Base-by-base conservation (phyloP, 2,797 vertebrate species). In the Lophotriccus pileatus region DNA sequence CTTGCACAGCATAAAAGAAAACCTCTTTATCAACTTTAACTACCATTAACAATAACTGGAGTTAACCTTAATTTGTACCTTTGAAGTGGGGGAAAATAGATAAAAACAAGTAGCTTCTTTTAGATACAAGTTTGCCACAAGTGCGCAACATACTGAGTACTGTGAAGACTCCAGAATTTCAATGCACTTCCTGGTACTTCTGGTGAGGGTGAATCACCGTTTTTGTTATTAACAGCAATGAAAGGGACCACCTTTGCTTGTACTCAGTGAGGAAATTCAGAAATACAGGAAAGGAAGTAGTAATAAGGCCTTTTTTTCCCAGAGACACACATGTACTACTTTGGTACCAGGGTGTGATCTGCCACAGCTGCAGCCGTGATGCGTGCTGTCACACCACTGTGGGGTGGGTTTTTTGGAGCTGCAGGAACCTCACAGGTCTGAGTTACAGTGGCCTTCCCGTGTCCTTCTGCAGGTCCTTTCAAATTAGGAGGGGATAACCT, bases 301-400 rank as follows among this genome's bases (percentile, higher is more conserved):
- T 27, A 30, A 24, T 3, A n/a, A 28, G 15, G 56, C 59, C 49
- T 36, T 13, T 49, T 49, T 56, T 73, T 21, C 34, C 59, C 39
- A 27, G 41, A 46, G 55, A 78, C 22, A 5, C 9, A 9, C 1
- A 2, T 0, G 3, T 39, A 36, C 41, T 37, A 3, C 10, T 52
- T 53, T 23, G 18, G 19, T 9, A 19, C 17, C 0, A 0, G 5
- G 41, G 28, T 49, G 25, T 44, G 12, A 52, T 49, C 32, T 59
- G 37, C 50, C 24, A 2, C 30, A 39, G 66, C 28, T 39, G 55
- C 50, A 44, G 79, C 63, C 19, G 4, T 25, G 41, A 18, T 23
- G 4, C 39, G 68, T 49, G 28, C 16, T 22, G 14, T 56, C 3
- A 15, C 44, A 19, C 37, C 1, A 3, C 37, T 23, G 23, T 3